A percentile compares a stretch with the other conserved stretches of the same genome.
Evolutionary conservation across 2,113 vertebrate genomes (phyloP).

Genomic region (Arizona elegans): DNA sequence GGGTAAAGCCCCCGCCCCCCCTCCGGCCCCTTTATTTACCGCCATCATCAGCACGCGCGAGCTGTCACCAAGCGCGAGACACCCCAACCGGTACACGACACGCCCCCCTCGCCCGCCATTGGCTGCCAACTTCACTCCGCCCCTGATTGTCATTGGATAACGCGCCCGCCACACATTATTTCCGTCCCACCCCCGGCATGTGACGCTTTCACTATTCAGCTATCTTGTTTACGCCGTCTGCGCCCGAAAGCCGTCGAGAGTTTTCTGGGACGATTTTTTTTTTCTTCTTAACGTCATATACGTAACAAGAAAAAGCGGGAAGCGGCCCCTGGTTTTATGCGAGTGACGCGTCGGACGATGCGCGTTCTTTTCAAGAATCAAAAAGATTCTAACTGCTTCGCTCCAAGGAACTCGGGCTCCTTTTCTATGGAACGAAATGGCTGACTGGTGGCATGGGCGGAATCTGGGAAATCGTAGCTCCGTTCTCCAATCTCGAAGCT

Average conservation of each 20-base stretch:
- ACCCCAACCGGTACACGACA: constrained; percentile 59
- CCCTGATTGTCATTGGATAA: constrained; percentile 49
- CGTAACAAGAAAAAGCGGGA: constrained; percentile 13
- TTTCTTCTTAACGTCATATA: neutral
- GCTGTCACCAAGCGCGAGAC: constrained; percentile 78
- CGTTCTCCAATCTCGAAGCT: constrained; percentile 14
- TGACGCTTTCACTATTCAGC: neutral
- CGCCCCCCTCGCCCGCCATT: constrained; percentile 58
- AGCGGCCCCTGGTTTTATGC: neutral
- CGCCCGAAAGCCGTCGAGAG: neutral
- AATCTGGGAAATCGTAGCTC: neutral
- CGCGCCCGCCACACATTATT: constrained; percentile 38
- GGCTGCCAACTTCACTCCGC: constrained; percentile 32
- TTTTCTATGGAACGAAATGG: neutral
- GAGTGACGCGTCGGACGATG: neutral
- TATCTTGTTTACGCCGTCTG: constrained; percentile 33
- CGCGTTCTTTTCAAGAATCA: neutral
- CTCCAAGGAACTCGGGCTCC: neutral
- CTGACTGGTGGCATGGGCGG: constrained; percentile 22
- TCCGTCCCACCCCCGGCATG: neutral
- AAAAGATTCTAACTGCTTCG: neutral
- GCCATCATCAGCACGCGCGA: constrained; percentile 83
- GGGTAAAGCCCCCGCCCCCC: constrained; percentile 14
- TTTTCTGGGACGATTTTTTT: neutral
- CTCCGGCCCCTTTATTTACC: constrained; percentile 76